Percentiles rank a stretch among this genome's conserved stretches.
phyloP scores from a whole-genome alignment of 64 coral and sea anemone species.

The Montipora cactus region DNA sequence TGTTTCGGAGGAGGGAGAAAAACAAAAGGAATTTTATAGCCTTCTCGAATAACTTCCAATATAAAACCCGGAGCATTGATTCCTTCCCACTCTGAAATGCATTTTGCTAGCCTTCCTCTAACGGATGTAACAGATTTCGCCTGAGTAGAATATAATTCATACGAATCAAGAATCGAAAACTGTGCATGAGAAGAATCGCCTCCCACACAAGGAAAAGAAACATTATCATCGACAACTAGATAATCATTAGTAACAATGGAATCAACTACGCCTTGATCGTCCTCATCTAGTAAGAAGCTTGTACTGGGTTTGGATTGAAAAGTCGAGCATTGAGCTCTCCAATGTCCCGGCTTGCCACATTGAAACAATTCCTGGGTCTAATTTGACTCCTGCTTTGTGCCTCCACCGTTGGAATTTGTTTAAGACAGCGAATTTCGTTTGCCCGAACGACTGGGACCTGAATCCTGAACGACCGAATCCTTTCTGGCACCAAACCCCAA shows the following conservation, averaged over 20 bases:
- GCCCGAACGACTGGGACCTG: too few relatives aligned
- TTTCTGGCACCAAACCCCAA: too few relatives aligned
- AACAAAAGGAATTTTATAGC: background rate
- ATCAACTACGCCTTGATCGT: slow-evolving; percentile 34
- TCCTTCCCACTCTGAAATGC: background rate
- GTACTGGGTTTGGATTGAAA: background rate
- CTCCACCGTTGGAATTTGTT: too few relatives aligned
- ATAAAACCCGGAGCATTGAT: background rate
- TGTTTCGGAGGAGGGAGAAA: background rate
- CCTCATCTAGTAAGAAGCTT: background rate
- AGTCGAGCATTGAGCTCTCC: background rate
- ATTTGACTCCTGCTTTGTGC: too few relatives aligned
- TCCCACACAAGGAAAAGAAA: background rate
- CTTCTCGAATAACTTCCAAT: background rate
- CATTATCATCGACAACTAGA: background rate
- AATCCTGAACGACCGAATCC: too few relatives aligned
- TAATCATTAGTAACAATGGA: slow-evolving; percentile 37
- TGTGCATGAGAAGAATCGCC: background rate
- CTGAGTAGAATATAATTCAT: background rate
- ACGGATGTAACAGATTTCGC: background rate
- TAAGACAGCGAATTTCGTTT: too few relatives aligned
- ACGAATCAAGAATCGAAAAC: background rate
- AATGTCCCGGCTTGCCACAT: too few relatives aligned
- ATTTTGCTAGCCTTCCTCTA: background rate
- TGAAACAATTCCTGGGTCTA: too few relatives aligned